A percentile compares a stretch with the other conserved stretches of the same genome.
Evolutionary conservation across 2,888 invertebrate genomes (phyloP).

Genomic region (Morpho deidamia): DNA sequence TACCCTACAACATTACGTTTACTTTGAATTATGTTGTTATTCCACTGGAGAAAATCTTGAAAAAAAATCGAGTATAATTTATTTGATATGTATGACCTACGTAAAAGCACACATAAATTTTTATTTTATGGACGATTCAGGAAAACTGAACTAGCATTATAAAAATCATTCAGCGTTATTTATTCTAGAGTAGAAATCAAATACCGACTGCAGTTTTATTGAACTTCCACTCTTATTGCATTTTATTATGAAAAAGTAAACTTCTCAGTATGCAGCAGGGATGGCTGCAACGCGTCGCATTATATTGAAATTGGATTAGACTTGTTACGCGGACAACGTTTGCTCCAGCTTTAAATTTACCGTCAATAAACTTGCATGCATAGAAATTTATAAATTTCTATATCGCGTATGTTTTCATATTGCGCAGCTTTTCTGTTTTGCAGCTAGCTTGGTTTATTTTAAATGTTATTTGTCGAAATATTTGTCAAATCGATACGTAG

Average conservation of each 20-base stretch:
- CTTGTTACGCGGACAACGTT: conserved; percentile 12
- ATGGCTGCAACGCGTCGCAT: conserved; percentile 15
- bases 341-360: conserved; percentile 9
- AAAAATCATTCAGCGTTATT: conserved; percentile 36
- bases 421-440: too few relatives aligned
- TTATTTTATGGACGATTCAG: neutral
- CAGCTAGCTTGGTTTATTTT: too few relatives aligned
- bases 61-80: too few relatives aligned
- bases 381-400: neutral
- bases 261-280: conserved; percentile 36
- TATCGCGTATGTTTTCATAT: too few relatives aligned
- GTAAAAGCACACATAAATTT: neutral
- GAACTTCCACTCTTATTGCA: conserved; percentile 59
- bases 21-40: too few relatives aligned
- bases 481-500: too few relatives aligned
- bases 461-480: too few relatives aligned
- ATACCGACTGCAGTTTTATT: conserved; percentile 54
- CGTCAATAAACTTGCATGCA: neutral
- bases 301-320: conserved; percentile 25
- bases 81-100: too few relatives aligned
- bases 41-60: too few relatives aligned
- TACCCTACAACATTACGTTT: too few relatives aligned
- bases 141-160: neutral
- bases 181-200: conserved; percentile 66
- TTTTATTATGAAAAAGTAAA: conserved; percentile 68